These are phyloP conservation scores for Hylaeus anthracinus DNA, from an alignment of 1,140 invertebrate species.

Conservation along the genomic window DNA sequence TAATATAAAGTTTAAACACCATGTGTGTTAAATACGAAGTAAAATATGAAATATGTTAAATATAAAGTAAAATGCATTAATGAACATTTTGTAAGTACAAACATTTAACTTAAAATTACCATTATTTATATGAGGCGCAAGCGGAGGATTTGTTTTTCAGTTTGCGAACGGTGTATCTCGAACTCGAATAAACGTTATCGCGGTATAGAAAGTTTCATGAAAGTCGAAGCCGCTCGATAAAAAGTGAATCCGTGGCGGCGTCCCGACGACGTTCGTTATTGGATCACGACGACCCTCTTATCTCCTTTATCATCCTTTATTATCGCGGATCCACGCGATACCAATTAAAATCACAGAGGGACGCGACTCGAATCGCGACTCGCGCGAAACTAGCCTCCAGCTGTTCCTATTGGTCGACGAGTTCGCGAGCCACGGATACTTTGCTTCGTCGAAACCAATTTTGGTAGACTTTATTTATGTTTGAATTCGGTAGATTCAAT, in stretches of 20 bases:
- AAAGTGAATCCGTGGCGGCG: constrained; percentile 34
- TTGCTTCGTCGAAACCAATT: too few relatives aligned
- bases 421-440: neutral
- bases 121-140: too few relatives aligned
- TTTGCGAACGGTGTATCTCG: too few relatives aligned
- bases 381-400: neutral
- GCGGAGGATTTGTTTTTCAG: too few relatives aligned
- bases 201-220: constrained; percentile 29
- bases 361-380: neutral
- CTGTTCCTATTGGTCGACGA: neutral
- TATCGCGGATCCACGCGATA: constrained; percentile 40
- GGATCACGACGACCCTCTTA: constrained; percentile 35
- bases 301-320: constrained; percentile 25
- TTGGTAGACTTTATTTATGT: neutral
- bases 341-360: constrained; percentile 38
- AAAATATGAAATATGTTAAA: too few relatives aligned
- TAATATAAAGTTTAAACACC: too few relatives aligned
- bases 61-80: too few relatives aligned
- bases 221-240: constrained; percentile 34
- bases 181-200: constrained; percentile 33
- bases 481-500: too few relatives aligned
- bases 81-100: too few relatives aligned
- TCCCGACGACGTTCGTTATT: constrained; percentile 37
- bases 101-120: too few relatives aligned
- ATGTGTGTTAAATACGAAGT: too few relatives aligned